Evolutionary conservation across 53 echinoderm and acorn worm genomes (phyloP), one percentile per base, ranked within the genome.

Genomic region (Hippasteria phrygiana): DNA sequence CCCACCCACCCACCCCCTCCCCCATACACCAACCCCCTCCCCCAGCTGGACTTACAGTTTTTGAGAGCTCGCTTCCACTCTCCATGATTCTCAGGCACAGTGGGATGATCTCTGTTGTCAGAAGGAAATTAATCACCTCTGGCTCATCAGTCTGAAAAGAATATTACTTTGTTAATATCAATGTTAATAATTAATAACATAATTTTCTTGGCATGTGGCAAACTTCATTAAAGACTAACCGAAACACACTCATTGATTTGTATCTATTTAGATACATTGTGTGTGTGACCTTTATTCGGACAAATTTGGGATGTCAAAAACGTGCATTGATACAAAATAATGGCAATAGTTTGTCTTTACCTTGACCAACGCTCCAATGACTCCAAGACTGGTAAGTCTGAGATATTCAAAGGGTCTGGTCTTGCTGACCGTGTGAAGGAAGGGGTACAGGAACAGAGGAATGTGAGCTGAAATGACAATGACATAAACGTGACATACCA

Each of bases 41-140:
- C 9, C 26, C 2, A 8, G 43, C 2, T 42, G 43, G 4, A 43
- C 43, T 53, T 91, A 95, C 98, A 7, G 95, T 97, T 95, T 97
- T 95, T 63, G 98, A 97, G n/a, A 97, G 75, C 82, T 97, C 98
- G 81, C 98, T 97, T 12, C 98, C 98, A 87, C 98, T 97, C 66
- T 97, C 98, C 98, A 97, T 97, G 50, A 97, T 97, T 90, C 95
- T 90, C 43, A 97, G 80, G 76, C 98, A 97, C 46, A 97, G 90
- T 10, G 98, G 98, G 73, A 97, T 97, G 55, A 97, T 97, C 78
- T 97, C 98, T 62, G 98, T 97, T 12, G 98, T 97, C 72, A 97
- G 91, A 32, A 97, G 91, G 70, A 97, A 97, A 43, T 95, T 97
- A 56, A 97, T 97, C 6, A 97, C 98, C 27, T 97, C 98, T 32